Conservation (phyloP, 2,113 vertebrate genomes). For the Sarotherodon lohbergeri region DNA sequence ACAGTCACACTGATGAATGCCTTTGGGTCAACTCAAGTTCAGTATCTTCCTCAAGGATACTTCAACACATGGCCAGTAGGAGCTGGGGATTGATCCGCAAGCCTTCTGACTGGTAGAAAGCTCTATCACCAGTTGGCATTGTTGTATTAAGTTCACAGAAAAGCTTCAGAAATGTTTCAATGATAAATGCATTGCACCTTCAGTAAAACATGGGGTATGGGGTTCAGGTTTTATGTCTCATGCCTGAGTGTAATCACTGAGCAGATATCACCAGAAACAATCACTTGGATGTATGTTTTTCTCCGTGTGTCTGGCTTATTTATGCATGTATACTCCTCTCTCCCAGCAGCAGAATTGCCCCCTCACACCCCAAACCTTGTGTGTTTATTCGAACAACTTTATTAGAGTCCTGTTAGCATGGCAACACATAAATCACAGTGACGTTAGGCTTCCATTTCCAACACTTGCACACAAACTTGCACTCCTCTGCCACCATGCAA, state of each 20-base stretch:
- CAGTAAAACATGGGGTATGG: not conserved
- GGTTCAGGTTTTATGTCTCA: not conserved
- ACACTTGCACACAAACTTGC: constrained; percentile 2
- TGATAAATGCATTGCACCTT: not conserved
- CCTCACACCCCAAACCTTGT: constrained; percentile 32
- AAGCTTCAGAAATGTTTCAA: not conserved
- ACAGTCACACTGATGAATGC: not conserved
- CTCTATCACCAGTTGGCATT: not conserved
- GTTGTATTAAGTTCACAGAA: not conserved
- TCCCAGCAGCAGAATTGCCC: not conserved
- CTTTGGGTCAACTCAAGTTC: not conserved
- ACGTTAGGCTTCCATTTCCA: not conserved
- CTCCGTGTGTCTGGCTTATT: not conserved
- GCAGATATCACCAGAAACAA: not conserved
- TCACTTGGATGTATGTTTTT: not conserved
- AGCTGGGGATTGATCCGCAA: not conserved
- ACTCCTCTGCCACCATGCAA: not conserved
- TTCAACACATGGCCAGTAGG: not conserved
- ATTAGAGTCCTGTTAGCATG: constrained; percentile 53
- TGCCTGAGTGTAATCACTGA: not conserved
- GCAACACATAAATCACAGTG: constrained; percentile 70
- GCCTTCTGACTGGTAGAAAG: not conserved
- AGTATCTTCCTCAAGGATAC: not conserved
- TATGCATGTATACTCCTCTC: not conserved
- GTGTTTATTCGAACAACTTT: constrained; percentile 52